phyloP scores from a whole-genome alignment of 1,140 invertebrate species.

The Phocides pigmalion region DNA sequence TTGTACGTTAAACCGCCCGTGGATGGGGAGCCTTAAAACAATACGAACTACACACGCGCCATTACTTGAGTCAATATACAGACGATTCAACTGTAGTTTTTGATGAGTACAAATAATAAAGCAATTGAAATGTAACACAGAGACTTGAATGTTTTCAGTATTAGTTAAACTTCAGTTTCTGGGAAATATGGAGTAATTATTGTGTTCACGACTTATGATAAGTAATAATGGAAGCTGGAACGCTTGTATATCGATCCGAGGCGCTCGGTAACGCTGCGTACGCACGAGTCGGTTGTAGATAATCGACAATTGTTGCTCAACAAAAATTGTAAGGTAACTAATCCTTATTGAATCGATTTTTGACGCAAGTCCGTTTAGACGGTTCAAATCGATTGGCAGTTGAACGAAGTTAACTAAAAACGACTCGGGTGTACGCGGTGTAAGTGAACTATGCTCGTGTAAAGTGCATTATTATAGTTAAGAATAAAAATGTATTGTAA shows the following conservation, averaged over 20 bases:
- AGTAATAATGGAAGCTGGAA: slow-evolving; percentile 1
- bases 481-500: slow-evolving; percentile 4
- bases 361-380: no score
- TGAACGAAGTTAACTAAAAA: no score
- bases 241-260: slow-evolving; percentile 18
- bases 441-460: slow-evolving; percentile 1
- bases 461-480: slow-evolving; percentile 24
- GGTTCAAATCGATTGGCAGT: no score
- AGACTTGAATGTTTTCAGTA: slow-evolving; percentile 25
- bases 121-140: slow-evolving; percentile 8
- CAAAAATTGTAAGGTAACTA: no score
- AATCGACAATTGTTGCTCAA: no score
- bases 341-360: no score
- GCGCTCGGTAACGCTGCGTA: no score
- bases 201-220: slow-evolving; percentile 18
- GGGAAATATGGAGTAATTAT: slow-evolving; percentile 10
- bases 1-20: background rate
- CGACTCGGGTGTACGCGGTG: no score
- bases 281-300: no score
- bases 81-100: slow-evolving; percentile 7
- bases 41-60: slow-evolving; percentile 1
- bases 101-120: slow-evolving; percentile 12
- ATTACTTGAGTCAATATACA: slow-evolving; percentile 16
- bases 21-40: background rate
- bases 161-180: slow-evolving; percentile 11